These are phyloP conservation scores for Sparidentex hasta DNA, from an alignment of 2,797 vertebrate species.

Conservation along the genomic window DNA sequence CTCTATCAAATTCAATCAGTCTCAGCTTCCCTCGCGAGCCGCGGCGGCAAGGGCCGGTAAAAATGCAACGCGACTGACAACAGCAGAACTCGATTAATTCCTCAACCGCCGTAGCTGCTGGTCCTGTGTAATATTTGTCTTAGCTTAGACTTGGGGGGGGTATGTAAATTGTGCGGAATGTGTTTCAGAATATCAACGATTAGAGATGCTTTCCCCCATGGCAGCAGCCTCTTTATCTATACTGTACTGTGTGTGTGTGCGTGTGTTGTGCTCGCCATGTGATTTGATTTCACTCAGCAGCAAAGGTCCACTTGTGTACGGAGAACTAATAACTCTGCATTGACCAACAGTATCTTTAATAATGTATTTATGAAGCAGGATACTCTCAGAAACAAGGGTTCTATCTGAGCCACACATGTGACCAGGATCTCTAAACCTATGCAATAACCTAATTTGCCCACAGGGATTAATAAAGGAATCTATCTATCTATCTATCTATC, in stretches of 20 bases:
- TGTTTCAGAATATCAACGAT: constrained; percentile 76
- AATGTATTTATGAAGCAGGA: background rate
- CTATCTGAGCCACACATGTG: no score
- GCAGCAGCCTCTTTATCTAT: constrained; percentile 53
- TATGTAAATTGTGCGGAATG: constrained; percentile 78
- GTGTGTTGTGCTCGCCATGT: constrained; percentile 15
- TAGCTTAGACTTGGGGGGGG: constrained; percentile 64
- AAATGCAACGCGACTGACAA: constrained; percentile 79
- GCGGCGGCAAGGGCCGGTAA: constrained; percentile 61
- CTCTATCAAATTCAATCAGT: constrained; percentile 86
- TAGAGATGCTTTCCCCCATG: constrained; percentile 60
- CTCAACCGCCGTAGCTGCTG: constrained; percentile 64
- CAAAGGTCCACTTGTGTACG: background rate
- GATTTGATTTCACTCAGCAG: constrained; percentile 38
- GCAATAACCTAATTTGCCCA: no score
- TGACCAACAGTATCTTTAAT: constrained; percentile 7
- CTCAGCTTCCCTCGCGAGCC: constrained; percentile 69
- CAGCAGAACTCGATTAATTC: constrained; percentile 82
- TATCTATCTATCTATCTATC: no score
- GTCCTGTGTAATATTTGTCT: constrained; percentile 82
- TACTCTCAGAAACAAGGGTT: background rate
- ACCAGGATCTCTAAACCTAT: no score
- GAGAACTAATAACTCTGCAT: constrained; percentile 7
- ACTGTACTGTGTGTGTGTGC: background rate
- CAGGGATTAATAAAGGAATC: no score